Evolutionary conservation across 2,113 vertebrate species (phyloP).

Genomic region (Sceloporus undulatus): DNA sequence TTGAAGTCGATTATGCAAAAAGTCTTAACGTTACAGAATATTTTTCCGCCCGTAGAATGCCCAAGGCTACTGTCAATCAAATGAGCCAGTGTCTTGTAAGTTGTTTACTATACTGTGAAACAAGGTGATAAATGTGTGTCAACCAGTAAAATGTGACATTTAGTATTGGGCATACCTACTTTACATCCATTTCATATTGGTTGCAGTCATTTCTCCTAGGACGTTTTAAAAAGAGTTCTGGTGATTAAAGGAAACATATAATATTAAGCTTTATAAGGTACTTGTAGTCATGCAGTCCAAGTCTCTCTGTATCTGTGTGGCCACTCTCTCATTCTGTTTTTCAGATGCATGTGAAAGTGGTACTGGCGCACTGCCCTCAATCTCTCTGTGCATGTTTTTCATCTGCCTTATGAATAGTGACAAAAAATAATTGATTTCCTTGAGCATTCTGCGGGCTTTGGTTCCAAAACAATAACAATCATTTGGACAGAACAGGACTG

Average conservation of each 20-base stretch:
- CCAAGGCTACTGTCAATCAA: conserved; percentile 81
- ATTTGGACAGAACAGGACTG: background rate
- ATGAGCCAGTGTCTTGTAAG: conserved; percentile 75
- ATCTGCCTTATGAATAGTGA: conserved; percentile 36
- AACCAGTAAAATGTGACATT: conserved; percentile 73
- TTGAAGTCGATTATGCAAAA: conserved; percentile 74
- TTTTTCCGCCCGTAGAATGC: conserved; percentile 71
- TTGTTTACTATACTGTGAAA: conserved; percentile 81
- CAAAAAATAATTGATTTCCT: conserved; percentile 47
- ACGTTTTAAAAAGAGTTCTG: conserved; percentile 51
- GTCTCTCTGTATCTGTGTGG: conserved; percentile 45
- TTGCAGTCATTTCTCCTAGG: conserved; percentile 60
- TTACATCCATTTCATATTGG: conserved; percentile 64
- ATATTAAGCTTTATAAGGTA: conserved; percentile 54
- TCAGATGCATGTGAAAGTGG: conserved; percentile 11
- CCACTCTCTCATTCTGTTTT: conserved; percentile 31
- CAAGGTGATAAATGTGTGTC: conserved; percentile 79
- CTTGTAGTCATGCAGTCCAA: conserved; percentile 32
- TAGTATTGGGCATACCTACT: conserved; percentile 56
- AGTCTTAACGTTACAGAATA: conserved; percentile 60
- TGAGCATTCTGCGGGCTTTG: conserved; percentile 28
- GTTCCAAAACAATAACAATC: conserved; percentile 41
- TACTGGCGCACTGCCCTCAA: background rate
- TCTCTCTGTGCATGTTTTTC: conserved; percentile 18
- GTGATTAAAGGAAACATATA: conserved; percentile 60